These are phyloP conservation scores for Pasiphila rectangulata DNA, from an alignment of 2,888 invertebrate genomes.

Conservation along the genomic window DNA sequence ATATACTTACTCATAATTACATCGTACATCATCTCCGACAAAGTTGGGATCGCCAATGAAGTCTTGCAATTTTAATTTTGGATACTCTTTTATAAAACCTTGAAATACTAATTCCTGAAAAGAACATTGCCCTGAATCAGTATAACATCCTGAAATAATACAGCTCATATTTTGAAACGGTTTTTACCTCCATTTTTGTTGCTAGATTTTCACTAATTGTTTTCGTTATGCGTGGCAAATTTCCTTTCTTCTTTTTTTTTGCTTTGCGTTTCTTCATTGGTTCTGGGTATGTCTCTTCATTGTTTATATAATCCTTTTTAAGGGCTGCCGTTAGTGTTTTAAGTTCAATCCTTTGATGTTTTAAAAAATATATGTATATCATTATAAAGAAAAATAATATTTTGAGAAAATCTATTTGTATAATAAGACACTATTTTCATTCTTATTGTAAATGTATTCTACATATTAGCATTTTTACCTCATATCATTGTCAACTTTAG, in stretches of 20 bases:
- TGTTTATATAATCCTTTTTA: slow-evolving; percentile 51
- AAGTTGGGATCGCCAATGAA: slow-evolving; percentile 63
- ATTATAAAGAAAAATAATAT: too few species aligned
- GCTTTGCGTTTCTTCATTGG: slow-evolving; percentile 36
- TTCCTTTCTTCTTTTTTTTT: slow-evolving; percentile 38
- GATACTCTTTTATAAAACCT: slow-evolving; percentile 52
- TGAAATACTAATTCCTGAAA: slow-evolving; percentile 46
- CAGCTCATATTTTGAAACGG: not conserved
- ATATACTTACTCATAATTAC: slow-evolving; percentile 46
- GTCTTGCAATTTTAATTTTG: slow-evolving; percentile 46
- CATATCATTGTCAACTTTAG: slow-evolving; percentile 51
- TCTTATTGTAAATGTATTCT: too few species aligned
- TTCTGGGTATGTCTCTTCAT: slow-evolving; percentile 52
- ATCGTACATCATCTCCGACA: slow-evolving; percentile 57
- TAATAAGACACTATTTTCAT: too few species aligned
- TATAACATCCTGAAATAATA: not conserved
- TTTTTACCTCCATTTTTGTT: slow-evolving; percentile 50
- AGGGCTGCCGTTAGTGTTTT: slow-evolving; percentile 50
- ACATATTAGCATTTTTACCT: too few species aligned
- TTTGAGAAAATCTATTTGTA: too few species aligned
- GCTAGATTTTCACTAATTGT: slow-evolving; percentile 35
- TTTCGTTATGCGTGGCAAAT: too few species aligned
- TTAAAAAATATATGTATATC: not conserved
- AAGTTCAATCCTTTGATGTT: slow-evolving; percentile 44
- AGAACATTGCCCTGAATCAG: too few species aligned